phyloP scores from a whole-genome alignment of 2,888 invertebrate species.

The Drosophila phalerata region DNA sequence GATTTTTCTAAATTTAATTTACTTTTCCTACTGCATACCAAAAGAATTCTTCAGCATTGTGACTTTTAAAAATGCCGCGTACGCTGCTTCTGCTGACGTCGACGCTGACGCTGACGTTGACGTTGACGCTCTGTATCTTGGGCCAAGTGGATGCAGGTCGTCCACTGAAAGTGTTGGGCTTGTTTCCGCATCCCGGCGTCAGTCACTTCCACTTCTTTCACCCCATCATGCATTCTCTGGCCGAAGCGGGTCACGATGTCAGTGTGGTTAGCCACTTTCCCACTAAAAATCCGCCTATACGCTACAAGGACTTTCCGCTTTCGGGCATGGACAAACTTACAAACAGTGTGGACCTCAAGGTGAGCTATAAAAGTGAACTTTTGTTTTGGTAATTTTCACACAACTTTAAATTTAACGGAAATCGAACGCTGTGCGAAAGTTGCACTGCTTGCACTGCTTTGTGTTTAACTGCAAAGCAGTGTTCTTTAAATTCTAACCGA shows the following conservation, averaged over 20 bases:
- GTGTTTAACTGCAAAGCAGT: neutral
- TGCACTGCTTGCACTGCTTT: conserved; percentile 15
- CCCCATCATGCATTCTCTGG: conserved; percentile 86
- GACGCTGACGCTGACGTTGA: too few relatives aligned
- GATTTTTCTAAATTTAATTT: conserved; percentile 42
- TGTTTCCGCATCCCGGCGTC: conserved; percentile 86
- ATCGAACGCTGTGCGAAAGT: neutral
- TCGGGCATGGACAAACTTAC: conserved; percentile 70
- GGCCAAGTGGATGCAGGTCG: conserved; percentile 52
- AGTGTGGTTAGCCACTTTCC: conserved; percentile 86
- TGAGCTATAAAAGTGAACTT: conserved; percentile 42
- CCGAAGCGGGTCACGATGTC: conserved; percentile 86
- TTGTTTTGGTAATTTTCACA: neutral
- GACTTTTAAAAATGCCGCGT: conserved; percentile 13
- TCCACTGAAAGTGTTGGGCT: conserved; percentile 83
- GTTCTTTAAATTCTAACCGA: neutral
- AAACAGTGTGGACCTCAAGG: conserved; percentile 83
- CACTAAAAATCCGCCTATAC: conserved; percentile 81
- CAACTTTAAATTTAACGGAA: neutral
- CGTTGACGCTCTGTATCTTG: conserved; percentile 27
- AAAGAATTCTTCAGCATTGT: conserved; percentile 8
- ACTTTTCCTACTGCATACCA: conserved; percentile 3
- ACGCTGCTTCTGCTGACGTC: conserved; percentile 29
- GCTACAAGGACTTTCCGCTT: conserved; percentile 83
- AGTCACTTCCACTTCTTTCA: conserved; percentile 86